Percentiles rank a stretch among this genome's conserved stretches.
Conservation (phyloP, 2,888 invertebrate species). For the Callinectes sapidus region DNA sequence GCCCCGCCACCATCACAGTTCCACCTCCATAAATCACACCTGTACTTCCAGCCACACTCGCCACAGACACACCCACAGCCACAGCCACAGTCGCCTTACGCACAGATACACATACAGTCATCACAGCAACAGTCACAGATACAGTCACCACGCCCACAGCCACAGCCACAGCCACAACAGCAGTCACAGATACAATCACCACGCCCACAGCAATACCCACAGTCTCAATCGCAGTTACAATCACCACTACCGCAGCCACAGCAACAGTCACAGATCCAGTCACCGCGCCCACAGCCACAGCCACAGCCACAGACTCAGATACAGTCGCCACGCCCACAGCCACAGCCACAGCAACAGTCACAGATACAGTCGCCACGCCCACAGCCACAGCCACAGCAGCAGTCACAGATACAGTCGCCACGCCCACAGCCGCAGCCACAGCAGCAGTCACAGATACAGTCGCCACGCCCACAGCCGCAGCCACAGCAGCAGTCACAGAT, state of each 20-base stretch:
- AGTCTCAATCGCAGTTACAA: background rate
- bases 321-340: background rate
- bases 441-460: no score
- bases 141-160: conserved; percentile 38
- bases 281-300: background rate
- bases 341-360: background rate
- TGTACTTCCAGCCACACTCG: conserved; percentile 18
- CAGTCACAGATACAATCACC: conserved; percentile 22
- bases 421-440: no score
- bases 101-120: background rate
- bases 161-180: conserved; percentile 39
- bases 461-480: no score
- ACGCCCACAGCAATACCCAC: background rate
- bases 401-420: background rate
- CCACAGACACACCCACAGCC: conserved; percentile 37
- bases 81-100: background rate
- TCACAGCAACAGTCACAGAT: background rate
- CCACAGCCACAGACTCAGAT: background rate
- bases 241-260: background rate
- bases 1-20: background rate
- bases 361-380: background rate
- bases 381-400: background rate
- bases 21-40: background rate
- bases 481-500: background rate
- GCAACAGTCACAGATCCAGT: background rate